A percentile compares a stretch with the other conserved stretches of the same genome.
phyloP scores from a whole-genome alignment of 2,113 vertebrate species.

The Cavia porcellus region DNA sequence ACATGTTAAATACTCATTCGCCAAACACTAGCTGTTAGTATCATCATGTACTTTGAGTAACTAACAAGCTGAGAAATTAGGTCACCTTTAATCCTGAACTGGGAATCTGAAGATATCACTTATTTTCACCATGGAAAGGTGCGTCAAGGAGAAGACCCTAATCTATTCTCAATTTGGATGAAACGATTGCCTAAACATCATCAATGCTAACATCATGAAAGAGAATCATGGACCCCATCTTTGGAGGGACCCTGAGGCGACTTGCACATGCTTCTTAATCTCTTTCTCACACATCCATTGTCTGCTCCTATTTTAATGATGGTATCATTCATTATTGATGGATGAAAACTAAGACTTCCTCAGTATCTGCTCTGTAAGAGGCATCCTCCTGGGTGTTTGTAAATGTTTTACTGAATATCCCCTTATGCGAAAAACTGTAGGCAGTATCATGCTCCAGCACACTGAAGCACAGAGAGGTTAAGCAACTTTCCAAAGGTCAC shows the following conservation, averaged over 20 bases:
- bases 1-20: background rate
- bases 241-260: too few species aligned
- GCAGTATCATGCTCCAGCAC: background rate
- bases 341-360: background rate
- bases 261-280: background rate
- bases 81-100: background rate
- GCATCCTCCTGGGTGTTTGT: background rate
- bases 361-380: background rate
- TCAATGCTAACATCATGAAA: background rate
- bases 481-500: background rate
- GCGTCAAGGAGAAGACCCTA: background rate
- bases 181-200: background rate
- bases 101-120: background rate
- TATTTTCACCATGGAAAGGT: background rate
- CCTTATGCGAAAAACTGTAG: background rate
- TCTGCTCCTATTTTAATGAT: too few species aligned
- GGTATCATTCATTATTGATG: background rate
- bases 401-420: background rate
- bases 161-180: background rate
- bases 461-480: constrained; percentile 47
- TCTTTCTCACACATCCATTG: accelerated
- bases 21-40: background rate
- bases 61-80: background rate
- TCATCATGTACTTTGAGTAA: background rate
- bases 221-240: background rate